phyloP scores from a whole-genome alignment of 2,113 vertebrate genomes.

The Sigmodon hispidus region DNA sequence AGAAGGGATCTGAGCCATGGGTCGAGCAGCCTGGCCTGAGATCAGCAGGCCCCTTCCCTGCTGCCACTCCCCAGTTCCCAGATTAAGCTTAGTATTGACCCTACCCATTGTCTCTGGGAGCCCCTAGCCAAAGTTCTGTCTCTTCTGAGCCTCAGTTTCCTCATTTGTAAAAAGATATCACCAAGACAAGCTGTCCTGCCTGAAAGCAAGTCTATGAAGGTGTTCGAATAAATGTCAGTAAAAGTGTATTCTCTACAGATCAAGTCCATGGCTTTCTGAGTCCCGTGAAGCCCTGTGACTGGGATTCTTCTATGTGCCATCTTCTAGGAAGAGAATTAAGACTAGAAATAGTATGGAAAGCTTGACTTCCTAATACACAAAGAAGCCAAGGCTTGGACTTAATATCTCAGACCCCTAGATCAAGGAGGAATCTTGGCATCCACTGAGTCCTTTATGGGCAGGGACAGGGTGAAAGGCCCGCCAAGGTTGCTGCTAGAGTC shows the following conservation, averaged over 20 bases:
- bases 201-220: neutral
- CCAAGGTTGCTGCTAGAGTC: neutral
- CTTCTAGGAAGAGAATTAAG: neutral
- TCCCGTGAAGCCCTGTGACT: neutral
- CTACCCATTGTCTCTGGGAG: neutral
- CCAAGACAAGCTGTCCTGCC: neutral
- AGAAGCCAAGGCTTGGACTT: neutral
- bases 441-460: neutral
- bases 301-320: accelerated
- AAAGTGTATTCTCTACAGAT: neutral
- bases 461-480: neutral
- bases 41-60: neutral
- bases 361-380: neutral
- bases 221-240: neutral
- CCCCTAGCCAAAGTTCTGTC: neutral
- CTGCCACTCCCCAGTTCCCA: neutral
- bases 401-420: neutral
- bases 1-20: accelerated
- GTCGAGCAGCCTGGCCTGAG: neutral
- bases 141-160: slow-evolving; percentile 9
- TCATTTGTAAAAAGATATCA: neutral
- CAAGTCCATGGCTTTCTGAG: neutral
- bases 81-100: neutral
- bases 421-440: neutral
- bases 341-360: neutral